These are phyloP conservation scores for Crotalus tigris DNA, from an alignment of 2,113 vertebrate species.

Conservation along the genomic window DNA sequence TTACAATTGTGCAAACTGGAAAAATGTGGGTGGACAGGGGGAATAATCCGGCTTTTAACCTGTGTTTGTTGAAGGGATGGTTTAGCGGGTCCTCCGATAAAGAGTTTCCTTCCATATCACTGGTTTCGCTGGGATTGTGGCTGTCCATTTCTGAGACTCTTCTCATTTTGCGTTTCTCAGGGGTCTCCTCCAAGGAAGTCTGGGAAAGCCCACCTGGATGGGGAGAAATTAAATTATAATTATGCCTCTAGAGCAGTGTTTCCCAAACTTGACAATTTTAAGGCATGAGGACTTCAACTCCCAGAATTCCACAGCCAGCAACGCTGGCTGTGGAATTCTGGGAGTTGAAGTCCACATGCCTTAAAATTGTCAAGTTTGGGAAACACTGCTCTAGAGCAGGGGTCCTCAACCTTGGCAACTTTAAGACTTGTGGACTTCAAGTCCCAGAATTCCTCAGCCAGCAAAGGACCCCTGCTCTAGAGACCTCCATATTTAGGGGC, in stretches of 20 bases:
- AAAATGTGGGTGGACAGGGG: neutral
- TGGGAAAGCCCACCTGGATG: constrained; percentile 52
- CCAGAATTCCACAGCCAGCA: no score
- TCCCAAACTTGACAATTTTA: no score
- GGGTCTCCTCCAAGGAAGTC: constrained; percentile 23
- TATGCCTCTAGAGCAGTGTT: neutral
- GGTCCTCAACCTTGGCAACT: no score
- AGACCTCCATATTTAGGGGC: no score
- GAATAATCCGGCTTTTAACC: constrained; percentile 46
- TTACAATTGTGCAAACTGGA: neutral
- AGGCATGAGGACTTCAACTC: no score
- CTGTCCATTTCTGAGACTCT: constrained; percentile 37
- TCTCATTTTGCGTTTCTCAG: constrained; percentile 35
- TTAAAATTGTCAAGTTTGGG: no score
- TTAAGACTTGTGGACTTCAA: no score
- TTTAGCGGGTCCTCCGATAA: constrained; percentile 56
- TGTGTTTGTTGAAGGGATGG: constrained; percentile 62
- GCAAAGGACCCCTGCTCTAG: no score
- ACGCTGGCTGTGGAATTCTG: no score
- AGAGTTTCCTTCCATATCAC: constrained; percentile 58
- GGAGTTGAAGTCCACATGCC: no score
- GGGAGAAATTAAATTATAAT: constrained; percentile 33
- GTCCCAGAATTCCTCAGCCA: no score
- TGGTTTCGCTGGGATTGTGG: constrained; percentile 41
- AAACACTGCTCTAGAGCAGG: neutral